Evolutionary conservation across 2,113 vertebrate genomes (phyloP).

Genomic region (Platanista minor): DNA sequence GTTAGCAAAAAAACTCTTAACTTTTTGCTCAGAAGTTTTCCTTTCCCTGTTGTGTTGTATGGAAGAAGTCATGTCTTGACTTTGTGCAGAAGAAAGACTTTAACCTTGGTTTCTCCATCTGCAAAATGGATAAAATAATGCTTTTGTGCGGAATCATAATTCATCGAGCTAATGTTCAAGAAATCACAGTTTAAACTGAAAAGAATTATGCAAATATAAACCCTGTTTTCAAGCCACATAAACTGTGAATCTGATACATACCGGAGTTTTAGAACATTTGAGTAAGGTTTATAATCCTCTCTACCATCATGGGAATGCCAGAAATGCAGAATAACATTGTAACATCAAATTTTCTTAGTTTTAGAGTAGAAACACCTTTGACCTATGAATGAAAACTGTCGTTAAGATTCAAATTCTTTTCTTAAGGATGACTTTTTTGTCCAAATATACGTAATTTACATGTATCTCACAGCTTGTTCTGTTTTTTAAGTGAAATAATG

Average conservation of each 20-base stretch:
- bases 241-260: not conserved
- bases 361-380: not conserved
- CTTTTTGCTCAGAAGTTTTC: not conserved
- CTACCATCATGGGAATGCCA: not conserved
- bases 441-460: not conserved
- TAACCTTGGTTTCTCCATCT: not conserved
- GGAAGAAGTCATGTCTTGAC: not conserved
- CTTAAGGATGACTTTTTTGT: not conserved
- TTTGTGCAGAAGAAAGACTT: not conserved
- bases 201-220: not conserved
- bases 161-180: not conserved
- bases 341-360: not conserved
- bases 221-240: not conserved
- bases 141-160: not conserved
- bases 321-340: not conserved
- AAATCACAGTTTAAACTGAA: not conserved
- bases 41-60: not conserved
- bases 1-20: not conserved
- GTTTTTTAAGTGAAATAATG: not conserved
- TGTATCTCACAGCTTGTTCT: not conserved
- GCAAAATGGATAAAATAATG: not conserved
- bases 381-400: not conserved
- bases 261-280: not conserved
- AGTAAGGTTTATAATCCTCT: not conserved
- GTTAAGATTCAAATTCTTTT: not conserved